Evolutionary conservation across 2,113 vertebrate species (phyloP).

Genomic region (Lichenostomus cassidix): DNA sequence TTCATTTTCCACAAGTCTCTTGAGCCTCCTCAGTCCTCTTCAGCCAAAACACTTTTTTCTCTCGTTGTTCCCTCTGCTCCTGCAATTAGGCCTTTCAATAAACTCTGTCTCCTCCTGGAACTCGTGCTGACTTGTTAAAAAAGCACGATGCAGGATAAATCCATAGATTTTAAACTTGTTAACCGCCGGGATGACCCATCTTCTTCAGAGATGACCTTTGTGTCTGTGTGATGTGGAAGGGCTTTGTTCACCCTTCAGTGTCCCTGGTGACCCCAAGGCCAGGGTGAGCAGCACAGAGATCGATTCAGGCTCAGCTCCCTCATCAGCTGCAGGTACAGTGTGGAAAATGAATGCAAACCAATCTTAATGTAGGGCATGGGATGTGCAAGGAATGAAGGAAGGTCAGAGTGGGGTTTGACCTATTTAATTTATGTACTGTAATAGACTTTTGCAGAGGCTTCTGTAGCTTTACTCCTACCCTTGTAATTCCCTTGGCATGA

Average conservation of each 20-base stretch:
- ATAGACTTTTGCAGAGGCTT: background rate
- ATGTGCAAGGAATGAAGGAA: background rate
- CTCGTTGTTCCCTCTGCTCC: background rate
- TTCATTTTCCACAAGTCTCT: background rate
- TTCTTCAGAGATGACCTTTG: background rate
- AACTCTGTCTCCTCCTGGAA: background rate
- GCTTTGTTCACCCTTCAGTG: background rate
- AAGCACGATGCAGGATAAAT: background rate
- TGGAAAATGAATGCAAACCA: background rate
- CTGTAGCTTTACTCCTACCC: background rate
- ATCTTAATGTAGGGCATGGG: background rate
- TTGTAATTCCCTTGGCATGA: background rate
- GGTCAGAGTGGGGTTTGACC: background rate
- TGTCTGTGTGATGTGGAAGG: background rate
- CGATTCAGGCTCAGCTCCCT: fast-evolving
- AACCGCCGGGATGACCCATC: background rate
- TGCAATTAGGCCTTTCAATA: background rate
- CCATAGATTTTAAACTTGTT: background rate
- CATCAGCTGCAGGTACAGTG: fast-evolving
- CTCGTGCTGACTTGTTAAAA: background rate
- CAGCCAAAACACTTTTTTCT: background rate
- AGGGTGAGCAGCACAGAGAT: background rate
- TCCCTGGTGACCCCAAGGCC: background rate
- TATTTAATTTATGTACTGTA: background rate
- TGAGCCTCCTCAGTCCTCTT: background rate